Evolutionary conservation across 2,888 invertebrate genomes (phyloP).

Genomic region (Pogonocherus hispidulus): DNA sequence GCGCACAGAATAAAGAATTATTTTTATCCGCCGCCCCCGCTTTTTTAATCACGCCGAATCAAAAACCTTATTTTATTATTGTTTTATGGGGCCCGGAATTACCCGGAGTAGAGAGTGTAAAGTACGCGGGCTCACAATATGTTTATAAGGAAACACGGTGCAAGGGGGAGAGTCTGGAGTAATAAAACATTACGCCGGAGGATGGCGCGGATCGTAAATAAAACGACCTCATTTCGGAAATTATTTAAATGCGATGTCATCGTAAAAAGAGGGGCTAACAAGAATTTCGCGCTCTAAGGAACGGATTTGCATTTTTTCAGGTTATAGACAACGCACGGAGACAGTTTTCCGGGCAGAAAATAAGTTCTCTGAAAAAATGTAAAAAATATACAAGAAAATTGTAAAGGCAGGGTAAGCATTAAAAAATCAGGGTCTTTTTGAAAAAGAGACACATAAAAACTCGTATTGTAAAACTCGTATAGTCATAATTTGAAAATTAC

Average conservation of each 20-base stretch:
- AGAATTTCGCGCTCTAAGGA: neutral
- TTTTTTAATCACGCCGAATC: constrained; percentile 68
- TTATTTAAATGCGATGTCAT: constrained; percentile 45
- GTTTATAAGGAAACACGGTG: constrained; percentile 40
- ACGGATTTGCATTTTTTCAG: neutral
- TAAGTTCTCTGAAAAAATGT: too few relatives aligned
- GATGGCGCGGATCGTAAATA: constrained; percentile 57
- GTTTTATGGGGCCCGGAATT: constrained; percentile 62
- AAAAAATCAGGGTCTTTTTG: too few relatives aligned
- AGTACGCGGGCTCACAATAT: constrained; percentile 45
- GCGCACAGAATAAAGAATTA: constrained; percentile 65
- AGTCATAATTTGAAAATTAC: too few relatives aligned
- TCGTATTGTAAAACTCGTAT: too few relatives aligned
- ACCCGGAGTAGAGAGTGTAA: constrained; percentile 52
- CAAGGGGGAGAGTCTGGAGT: constrained; percentile 48
- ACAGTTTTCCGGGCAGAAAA: too few relatives aligned
- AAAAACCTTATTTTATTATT: constrained; percentile 65
- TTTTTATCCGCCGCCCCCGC: constrained; percentile 61
- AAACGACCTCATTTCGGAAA: constrained; percentile 53
- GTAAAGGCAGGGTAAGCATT: too few relatives aligned
- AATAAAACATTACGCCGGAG: constrained; percentile 52
- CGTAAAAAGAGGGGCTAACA: neutral
- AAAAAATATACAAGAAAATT: too few relatives aligned
- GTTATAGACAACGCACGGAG: too few relatives aligned
- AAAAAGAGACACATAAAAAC: too few relatives aligned